Percentiles rank a stretch among this genome's conserved stretches.
Conservation (phyloP, 2,888 invertebrate species). For the Tetragonula carbonaria region DNA sequence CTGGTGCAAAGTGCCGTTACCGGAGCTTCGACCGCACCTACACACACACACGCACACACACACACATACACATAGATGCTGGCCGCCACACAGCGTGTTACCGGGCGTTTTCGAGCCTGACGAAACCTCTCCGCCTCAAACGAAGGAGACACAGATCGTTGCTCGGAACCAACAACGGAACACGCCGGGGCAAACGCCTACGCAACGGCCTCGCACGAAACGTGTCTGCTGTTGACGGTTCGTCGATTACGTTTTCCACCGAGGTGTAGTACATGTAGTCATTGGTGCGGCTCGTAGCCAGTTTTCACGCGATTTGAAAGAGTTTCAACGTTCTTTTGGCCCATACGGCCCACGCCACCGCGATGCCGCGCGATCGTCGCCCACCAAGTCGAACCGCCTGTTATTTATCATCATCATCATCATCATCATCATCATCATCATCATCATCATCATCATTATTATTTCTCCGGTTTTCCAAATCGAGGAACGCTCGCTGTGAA, state of each 20-base stretch:
- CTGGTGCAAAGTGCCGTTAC: constrained; percentile 54
- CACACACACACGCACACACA: not conserved
- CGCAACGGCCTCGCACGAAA: not conserved
- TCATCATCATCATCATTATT: too few species aligned
- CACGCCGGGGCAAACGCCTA: constrained; percentile 1
- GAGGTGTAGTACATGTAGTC: not conserved
- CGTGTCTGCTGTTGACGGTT: constrained; percentile 14
- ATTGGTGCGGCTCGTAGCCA: not conserved
- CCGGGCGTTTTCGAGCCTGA: constrained; percentile 12
- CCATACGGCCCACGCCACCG: not conserved
- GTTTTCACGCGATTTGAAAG: not conserved
- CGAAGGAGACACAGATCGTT: too few species aligned
- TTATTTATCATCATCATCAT: not conserved
- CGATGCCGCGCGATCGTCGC: not conserved
- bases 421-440: not conserved
- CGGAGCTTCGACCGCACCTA: constrained; percentile 42
- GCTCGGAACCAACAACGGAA: not conserved
- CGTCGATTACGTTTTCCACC: constrained; percentile 2
- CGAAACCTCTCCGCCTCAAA: not conserved
- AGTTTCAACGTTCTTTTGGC: not conserved
- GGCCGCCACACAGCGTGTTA: not conserved
- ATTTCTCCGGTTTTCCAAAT: not conserved
- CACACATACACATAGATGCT: too few species aligned
- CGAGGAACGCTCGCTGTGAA: not conserved
- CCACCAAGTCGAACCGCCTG: not conserved